Percentiles rank a stretch among this genome's conserved stretches.
These are phyloP conservation scores for Naja naja DNA, from an alignment of 2,113 vertebrate genomes.

Conservation along the genomic window DNA sequence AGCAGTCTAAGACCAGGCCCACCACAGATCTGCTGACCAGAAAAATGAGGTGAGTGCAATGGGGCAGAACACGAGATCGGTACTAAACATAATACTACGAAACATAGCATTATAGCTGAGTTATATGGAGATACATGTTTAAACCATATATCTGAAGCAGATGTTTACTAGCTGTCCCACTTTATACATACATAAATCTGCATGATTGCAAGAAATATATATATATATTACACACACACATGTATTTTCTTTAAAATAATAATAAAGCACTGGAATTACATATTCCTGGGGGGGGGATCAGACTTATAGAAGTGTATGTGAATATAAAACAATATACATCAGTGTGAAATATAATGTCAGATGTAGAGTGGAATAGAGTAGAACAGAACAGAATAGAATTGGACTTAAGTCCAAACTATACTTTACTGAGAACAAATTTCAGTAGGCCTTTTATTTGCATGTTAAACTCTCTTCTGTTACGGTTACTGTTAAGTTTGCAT, in stretches of 20 bases:
- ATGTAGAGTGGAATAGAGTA: neutral
- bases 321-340: neutral
- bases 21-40: too few species aligned
- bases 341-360: neutral
- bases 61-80: too few species aligned
- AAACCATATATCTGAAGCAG: conserved; percentile 54
- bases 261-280: neutral
- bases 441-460: too few species aligned
- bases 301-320: neutral
- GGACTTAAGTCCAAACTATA: neutral
- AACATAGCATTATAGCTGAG: conserved; percentile 59
- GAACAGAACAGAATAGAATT: too few species aligned
- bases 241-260: conserved; percentile 38
- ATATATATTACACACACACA: too few species aligned
- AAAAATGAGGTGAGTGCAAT: too few species aligned
- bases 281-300: neutral
- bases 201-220: conserved; percentile 55
- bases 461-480: neutral
- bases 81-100: neutral
- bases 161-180: conserved; percentile 60
- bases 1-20: too few species aligned
- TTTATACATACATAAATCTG: conserved; percentile 54
- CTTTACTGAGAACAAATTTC: neutral
- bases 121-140: conserved; percentile 58
- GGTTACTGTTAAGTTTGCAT: too few species aligned